These are phyloP conservation scores for Drosophila sproati DNA, from an alignment of 1,140 invertebrate species.

Conservation along the genomic window DNA sequence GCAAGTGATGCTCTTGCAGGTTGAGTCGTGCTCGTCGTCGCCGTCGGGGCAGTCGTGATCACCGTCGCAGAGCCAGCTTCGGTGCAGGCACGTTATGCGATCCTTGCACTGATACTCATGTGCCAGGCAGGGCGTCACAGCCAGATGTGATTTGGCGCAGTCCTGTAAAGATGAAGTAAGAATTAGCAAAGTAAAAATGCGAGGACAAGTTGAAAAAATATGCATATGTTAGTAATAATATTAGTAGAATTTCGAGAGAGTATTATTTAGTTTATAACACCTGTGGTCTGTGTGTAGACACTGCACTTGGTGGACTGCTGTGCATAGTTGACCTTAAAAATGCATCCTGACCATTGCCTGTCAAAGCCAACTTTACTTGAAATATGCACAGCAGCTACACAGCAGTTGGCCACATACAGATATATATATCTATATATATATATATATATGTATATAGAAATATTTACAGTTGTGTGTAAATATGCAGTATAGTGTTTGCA, in stretches of 20 bases:
- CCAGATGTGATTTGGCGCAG: conserved; percentile 85
- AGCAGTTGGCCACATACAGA: conserved; percentile 25
- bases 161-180: conserved; percentile 80
- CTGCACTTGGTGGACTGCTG: conserved; percentile 37
- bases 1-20: conserved; percentile 91
- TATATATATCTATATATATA: conserved; percentile 3
- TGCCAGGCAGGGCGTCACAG: conserved; percentile 86
- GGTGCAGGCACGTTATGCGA: conserved; percentile 92
- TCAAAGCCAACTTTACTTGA: conserved; percentile 38
- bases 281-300: background rate
- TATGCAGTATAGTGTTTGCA: background rate
- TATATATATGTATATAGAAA: background rate
- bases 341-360: conserved; percentile 33
- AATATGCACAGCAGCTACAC: conserved; percentile 50
- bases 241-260: no score
- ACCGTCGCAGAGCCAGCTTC: conserved; percentile 94
- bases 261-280: background rate
- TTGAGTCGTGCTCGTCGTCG: conserved; percentile 89
- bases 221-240: no score
- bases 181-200: background rate
- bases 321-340: conserved; percentile 41
- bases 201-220: background rate
- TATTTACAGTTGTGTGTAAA: background rate
- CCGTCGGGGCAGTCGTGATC: conserved; percentile 93
- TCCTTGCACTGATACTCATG: conserved; percentile 94